Evolutionary conservation across 1,140 invertebrate genomes (phyloP).

Genomic region (Augochlora pura): DNA sequence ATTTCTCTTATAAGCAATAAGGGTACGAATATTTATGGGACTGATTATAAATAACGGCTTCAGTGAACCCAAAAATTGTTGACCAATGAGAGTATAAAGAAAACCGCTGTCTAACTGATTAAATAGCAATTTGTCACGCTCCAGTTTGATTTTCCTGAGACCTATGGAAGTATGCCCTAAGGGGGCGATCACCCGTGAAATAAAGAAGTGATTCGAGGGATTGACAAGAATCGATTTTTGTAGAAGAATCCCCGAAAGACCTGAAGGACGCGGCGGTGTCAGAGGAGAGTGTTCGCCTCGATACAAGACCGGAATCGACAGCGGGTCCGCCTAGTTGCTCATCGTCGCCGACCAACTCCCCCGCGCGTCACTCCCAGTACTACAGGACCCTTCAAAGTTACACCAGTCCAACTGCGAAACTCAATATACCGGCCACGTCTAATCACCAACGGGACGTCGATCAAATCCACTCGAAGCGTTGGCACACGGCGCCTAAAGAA

Average conservation of each 20-base stretch:
- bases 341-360: conserved; percentile 72
- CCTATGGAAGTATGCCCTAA: too few species aligned
- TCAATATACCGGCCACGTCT: conserved; percentile 63
- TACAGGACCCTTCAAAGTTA: conserved; percentile 75
- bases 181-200: neutral
- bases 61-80: too few species aligned
- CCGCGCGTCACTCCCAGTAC: conserved; percentile 73
- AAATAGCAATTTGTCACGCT: too few species aligned
- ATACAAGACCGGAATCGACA: conserved; percentile 58
- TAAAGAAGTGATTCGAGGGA: neutral
- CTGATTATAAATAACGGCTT: too few species aligned
- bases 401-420: conserved; percentile 70
- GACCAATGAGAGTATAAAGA: too few species aligned
- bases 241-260: conserved; percentile 62
- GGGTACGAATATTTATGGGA: too few species aligned
- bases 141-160: too few species aligned
- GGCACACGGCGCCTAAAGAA: conserved; percentile 83
- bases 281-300: conserved; percentile 55
- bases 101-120: too few species aligned
- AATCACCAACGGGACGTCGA: conserved; percentile 71
- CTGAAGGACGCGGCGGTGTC: conserved; percentile 48
- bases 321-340: conserved; percentile 65
- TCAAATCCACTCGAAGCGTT: conserved; percentile 78
- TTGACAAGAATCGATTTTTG: conserved; percentile 29
- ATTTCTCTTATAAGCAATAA: too few species aligned